Base-by-base conservation (phyloP, 1,140 invertebrate species). In the Pogonomyrmex barbatus region DNA sequence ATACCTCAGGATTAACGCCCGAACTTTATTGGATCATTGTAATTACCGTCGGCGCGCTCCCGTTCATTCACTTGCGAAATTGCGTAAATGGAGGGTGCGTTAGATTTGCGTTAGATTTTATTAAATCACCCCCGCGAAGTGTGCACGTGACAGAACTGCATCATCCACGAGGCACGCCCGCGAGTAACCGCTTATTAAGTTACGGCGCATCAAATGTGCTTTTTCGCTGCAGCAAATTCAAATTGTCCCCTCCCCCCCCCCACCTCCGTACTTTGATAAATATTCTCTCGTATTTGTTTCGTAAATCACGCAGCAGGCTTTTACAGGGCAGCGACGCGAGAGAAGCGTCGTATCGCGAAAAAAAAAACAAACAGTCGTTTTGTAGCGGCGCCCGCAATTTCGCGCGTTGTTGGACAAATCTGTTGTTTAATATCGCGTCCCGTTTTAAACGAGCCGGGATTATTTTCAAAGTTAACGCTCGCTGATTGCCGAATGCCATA, bases 231-330 rank as follows among this genome's bases (percentile, higher is more conserved):
- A 68, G 65, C 42, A 56, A 82, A 82, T 71, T 82, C 54, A 82
- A 82, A 82, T 82, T 82, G 42, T 47, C 0, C 42, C 24, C 24
- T 24, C 24, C 24, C 24, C 24, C 24, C 24, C 24, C 0, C 24
- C 24, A 24, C 24, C 24, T 0, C 0, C 1, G 67, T 24, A 47
- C 24, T 56, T 73, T 60, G 67, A 82, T 82, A 73, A 71, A 82
- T 71, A 73, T 82, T 82, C 52, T 17, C 39, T 30, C 52, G 2
- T 82, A 82, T 82, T 82, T 82, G 67, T 47, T 73, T 17, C 79
- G 67, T 36, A 82, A 82, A 82, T 82, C 67, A 56, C 54, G 24
- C 17, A 9, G 17, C 52, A 47, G 54, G 42, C 42, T 82, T 82
- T 73, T 82, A 42, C 42, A 14, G 67, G 5, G n/a, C 56, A 73